These are phyloP conservation scores for Pocillopora damicornis DNA, from an alignment of 64 coral and sea anemone species.

Conservation along the genomic window DNA sequence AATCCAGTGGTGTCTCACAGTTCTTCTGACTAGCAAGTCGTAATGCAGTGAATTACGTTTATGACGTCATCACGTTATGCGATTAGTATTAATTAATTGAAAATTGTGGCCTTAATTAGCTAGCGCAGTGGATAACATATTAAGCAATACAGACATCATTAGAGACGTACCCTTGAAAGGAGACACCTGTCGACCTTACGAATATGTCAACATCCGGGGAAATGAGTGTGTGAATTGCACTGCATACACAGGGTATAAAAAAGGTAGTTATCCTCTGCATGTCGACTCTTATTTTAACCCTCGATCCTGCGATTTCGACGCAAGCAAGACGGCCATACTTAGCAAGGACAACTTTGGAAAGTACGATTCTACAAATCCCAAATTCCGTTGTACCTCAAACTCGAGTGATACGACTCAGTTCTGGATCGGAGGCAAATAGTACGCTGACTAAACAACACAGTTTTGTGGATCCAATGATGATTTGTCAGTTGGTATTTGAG, in stretches of 20 bases:
- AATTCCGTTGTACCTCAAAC: neutral
- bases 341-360: neutral
- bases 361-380: neutral
- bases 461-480: too few species aligned
- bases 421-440: neutral
- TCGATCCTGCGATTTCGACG: too few species aligned
- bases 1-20: too few species aligned
- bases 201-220: neutral
- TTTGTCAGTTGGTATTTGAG: too few species aligned
- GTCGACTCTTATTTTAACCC: neutral
- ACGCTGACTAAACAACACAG: neutral
- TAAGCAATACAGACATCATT: neutral
- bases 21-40: too few species aligned
- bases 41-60: too few species aligned
- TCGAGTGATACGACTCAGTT: neutral
- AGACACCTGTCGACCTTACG: neutral
- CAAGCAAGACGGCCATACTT: neutral
- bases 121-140: too few species aligned
- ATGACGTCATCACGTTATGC: too few species aligned
- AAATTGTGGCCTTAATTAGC: too few species aligned
- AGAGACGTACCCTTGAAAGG: neutral
- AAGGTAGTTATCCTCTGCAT: neutral
- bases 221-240: neutral
- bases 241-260: neutral
- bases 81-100: too few species aligned